Evolutionary conservation across 2,797 vertebrate species (phyloP).

Genomic region (Microhierax caerulescens): DNA sequence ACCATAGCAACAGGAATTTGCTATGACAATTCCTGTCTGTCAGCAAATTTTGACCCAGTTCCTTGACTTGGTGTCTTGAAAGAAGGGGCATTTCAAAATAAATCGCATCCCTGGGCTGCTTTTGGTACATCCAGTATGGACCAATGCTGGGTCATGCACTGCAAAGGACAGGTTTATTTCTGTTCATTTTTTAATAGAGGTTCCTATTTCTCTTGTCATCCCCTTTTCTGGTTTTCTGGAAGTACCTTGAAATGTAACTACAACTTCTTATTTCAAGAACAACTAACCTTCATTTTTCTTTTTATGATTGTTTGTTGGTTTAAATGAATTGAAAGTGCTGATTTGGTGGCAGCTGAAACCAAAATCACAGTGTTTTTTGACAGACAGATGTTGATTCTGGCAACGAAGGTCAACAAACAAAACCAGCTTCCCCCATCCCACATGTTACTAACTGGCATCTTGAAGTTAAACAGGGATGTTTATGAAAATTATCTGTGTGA

Average conservation of each 20-base stretch:
- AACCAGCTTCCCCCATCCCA: fast-evolving
- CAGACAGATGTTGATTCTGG: neutral
- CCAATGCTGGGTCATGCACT: neutral
- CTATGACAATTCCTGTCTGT: neutral
- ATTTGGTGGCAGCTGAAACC: slow-evolving; percentile 1
- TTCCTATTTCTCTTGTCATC: neutral
- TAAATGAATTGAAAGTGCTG: neutral
- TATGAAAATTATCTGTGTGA: neutral
- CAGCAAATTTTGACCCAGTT: slow-evolving; percentile 50
- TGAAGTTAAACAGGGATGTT: slow-evolving; percentile 9
- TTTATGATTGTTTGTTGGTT: neutral
- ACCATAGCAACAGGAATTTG: neutral
- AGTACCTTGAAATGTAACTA: neutral
- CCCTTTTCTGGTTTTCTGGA: slow-evolving; percentile 46
- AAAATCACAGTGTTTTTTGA: neutral
- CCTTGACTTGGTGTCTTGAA: neutral
- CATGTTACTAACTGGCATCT: slow-evolving; percentile 14
- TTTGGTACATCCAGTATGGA: neutral
- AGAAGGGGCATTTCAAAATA: slow-evolving; percentile 15
- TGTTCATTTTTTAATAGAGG: neutral
- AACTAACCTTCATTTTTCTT: neutral
- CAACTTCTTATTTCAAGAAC: neutral
- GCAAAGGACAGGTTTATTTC: neutral
- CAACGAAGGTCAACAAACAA: slow-evolving; percentile 11
- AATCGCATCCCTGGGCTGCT: neutral